phyloP scores from a whole-genome alignment of 2,888 invertebrate species.

The Trichopoda pennipes region DNA sequence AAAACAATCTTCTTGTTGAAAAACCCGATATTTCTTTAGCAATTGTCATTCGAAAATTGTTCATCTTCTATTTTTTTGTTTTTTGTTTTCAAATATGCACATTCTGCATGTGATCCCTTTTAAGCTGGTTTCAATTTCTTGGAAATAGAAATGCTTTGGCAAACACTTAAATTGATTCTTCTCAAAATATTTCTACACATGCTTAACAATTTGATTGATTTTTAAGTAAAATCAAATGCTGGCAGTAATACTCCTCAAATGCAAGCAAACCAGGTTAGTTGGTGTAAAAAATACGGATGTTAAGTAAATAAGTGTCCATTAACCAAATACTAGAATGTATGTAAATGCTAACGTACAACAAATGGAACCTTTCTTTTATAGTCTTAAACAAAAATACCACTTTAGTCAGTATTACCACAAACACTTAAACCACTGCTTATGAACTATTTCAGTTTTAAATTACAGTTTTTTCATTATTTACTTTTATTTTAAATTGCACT shows the following conservation, averaged over 20 bases:
- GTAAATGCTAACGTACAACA: background rate
- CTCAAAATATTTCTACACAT: constrained; percentile 2
- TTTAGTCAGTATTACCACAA: background rate
- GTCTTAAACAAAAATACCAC: background rate
- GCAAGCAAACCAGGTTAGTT: background rate
- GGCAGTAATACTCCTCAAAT: constrained; percentile 15
- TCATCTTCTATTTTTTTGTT: constrained; percentile 9
- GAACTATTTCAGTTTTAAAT: constrained; percentile 35
- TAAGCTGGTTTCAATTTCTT: constrained; percentile 50
- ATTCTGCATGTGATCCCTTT: constrained; percentile 12
- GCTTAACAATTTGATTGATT: constrained; percentile 56
- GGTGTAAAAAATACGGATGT: background rate
- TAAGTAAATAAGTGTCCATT: constrained; percentile 20
- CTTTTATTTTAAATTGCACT: constrained; percentile 21
- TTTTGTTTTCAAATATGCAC: background rate
- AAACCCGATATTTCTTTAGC: background rate
- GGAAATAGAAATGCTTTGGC: constrained; percentile 48
- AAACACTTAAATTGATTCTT: constrained; percentile 14
- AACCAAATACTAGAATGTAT: background rate
- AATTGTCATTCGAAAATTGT: background rate
- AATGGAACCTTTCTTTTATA: constrained; percentile 28
- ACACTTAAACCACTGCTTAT: background rate
- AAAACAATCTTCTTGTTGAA: too few species aligned
- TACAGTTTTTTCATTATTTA: constrained; percentile 12
- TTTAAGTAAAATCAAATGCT: constrained; percentile 33